These are phyloP conservation scores for Frankliniella fusca DNA, from an alignment of 2,888 invertebrate species.

Conservation along the genomic window DNA sequence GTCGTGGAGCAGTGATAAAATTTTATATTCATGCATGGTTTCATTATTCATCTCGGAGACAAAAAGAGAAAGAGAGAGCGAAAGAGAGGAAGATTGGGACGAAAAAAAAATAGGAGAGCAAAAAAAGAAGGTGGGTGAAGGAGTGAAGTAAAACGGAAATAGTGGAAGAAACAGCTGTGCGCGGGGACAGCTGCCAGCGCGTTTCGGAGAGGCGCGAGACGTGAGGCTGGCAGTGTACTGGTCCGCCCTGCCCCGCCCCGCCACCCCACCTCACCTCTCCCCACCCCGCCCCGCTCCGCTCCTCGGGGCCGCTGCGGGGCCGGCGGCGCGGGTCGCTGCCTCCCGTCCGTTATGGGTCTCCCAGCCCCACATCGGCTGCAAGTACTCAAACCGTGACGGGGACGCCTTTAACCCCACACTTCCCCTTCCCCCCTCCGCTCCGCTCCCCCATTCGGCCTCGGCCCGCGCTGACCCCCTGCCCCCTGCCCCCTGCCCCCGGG, in stretches of 20 bases:
- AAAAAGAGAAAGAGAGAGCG: background rate
- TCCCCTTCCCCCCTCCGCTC: background rate
- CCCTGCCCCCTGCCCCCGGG: background rate
- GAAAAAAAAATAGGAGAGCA: too few relatives aligned
- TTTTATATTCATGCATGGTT: constrained; percentile 24
- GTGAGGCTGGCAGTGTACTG: too few relatives aligned
- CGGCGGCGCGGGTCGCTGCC: background rate
- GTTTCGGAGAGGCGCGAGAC: too few relatives aligned
- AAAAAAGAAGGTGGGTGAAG: too few relatives aligned
- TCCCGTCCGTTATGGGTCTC: background rate
- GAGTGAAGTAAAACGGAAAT: too few relatives aligned
- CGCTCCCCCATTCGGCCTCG: background rate
- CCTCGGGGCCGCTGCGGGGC: background rate
- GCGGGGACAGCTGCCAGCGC: too few relatives aligned
- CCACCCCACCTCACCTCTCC: too few relatives aligned
- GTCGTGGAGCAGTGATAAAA: background rate
- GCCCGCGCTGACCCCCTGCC: background rate
- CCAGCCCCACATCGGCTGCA: constrained; percentile 5
- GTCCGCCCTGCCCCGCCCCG: too few relatives aligned
- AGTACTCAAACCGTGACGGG: constrained; percentile 22
- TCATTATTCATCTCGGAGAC: constrained; percentile 12
- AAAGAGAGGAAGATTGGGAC: background rate
- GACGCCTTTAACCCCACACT: background rate
- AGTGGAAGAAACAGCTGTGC: too few relatives aligned
- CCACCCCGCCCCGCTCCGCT: background rate